A percentile compares a stretch with the other conserved stretches of the same genome.
These are phyloP conservation scores for Umimayanthus kanabou DNA, from an alignment of 92 coral and sea anemone genomes.

Conservation along the genomic window DNA sequence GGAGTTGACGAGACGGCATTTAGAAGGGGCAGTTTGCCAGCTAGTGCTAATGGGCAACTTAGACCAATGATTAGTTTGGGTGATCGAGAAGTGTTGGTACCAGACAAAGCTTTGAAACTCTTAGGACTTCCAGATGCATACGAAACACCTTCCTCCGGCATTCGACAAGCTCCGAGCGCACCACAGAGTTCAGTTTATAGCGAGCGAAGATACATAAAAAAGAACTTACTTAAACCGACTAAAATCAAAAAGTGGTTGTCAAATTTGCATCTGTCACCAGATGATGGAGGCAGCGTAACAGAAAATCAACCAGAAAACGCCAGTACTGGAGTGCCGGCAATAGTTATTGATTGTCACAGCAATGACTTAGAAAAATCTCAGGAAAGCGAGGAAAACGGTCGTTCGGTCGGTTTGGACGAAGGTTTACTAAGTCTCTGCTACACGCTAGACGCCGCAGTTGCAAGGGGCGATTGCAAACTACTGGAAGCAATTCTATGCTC, in stretches of 20 bases:
- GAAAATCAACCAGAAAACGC: background rate
- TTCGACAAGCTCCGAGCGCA: background rate
- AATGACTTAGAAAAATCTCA: background rate
- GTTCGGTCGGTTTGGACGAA: slow-evolving; percentile 42
- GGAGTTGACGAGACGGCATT: background rate
- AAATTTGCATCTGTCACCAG: slow-evolving; percentile 29
- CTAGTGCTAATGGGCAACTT: background rate
- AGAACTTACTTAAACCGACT: background rate
- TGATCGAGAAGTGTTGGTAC: background rate
- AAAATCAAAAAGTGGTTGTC: slow-evolving; percentile 35
- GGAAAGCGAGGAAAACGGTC: background rate
- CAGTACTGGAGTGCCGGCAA: background rate
- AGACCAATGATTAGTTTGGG: background rate
- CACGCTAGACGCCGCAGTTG: slow-evolving; percentile 81
- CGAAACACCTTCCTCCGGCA: background rate
- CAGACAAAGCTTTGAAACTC: slow-evolving; percentile 38
- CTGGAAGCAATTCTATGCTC: slow-evolving; percentile 67
- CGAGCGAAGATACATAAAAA: slow-evolving; percentile 17
- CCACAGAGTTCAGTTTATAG: background rate
- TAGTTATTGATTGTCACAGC: slow-evolving; percentile 30
- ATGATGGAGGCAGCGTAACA: background rate
- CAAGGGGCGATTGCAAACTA: slow-evolving; percentile 66
- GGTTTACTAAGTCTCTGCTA: slow-evolving; percentile 66
- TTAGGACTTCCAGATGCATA: slow-evolving; percentile 32
- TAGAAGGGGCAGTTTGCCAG: background rate